phyloP scores from a whole-genome alignment of 2,888 invertebrate genomes.

The Campopleginae sp. region DNA sequence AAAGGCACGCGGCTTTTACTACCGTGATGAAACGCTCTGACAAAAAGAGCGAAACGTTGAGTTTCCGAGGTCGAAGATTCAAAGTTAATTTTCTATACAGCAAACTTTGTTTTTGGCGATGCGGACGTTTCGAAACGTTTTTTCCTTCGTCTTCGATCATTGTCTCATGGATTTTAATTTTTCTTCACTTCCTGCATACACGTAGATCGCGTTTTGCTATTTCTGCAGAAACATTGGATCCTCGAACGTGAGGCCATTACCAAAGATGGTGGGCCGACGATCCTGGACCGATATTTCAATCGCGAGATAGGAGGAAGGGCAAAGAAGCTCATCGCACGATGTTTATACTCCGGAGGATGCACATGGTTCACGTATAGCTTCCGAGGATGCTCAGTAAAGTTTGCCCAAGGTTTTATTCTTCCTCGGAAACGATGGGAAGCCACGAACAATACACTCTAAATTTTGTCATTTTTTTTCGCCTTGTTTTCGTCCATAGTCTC shows the following conservation, averaged over 20 bases:
- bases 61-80: background rate
- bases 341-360: slow-evolving; percentile 38
- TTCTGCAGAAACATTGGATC: background rate
- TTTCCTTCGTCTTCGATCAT: slow-evolving; percentile 58
- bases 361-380: slow-evolving; percentile 23
- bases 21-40: background rate
- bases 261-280: slow-evolving; percentile 49
- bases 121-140: background rate
- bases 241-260: slow-evolving; percentile 31
- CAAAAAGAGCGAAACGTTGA: background rate
- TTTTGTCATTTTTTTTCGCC: slow-evolving; percentile 44
- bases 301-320: slow-evolving; percentile 13
- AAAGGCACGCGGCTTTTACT: background rate
- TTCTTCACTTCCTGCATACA: background rate
- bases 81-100: background rate
- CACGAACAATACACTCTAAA: slow-evolving; percentile 62
- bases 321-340: slow-evolving; percentile 22
- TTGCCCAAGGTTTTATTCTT: slow-evolving; percentile 41
- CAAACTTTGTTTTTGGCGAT: background rate
- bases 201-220: background rate
- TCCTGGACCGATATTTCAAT: slow-evolving; percentile 58
- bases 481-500: slow-evolving; percentile 8
- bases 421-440: slow-evolving; percentile 41
- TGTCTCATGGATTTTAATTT: slow-evolving; percentile 9
- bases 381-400: background rate